Base-by-base conservation (phyloP, 2,113 vertebrate species). In the Psittacara wagleri region DNA sequence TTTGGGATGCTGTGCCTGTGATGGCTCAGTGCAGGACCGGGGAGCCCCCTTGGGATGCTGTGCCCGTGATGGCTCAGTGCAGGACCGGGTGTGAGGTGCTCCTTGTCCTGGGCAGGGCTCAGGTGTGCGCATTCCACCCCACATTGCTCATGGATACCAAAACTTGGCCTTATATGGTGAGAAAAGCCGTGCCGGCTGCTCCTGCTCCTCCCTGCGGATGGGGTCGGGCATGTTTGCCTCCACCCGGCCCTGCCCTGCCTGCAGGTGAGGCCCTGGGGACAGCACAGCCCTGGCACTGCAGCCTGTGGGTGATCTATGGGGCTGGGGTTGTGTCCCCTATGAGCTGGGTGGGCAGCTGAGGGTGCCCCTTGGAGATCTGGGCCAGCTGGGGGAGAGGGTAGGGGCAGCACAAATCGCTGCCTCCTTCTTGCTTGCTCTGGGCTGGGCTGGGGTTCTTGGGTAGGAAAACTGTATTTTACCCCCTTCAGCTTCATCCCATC, bases 161-260 rank as follows among this genome's bases (percentile, higher is more conserved):
- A 76, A 52, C 52, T 8, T 62, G 72, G 73, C 95, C 96, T 94
- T 97, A 93, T 97, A 90, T 8, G 96, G 96, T 27, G 49, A 86
- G 63, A 95, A 90, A 39, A 46, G 27, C 66, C 7, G 51, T 5
- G 41, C 44, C 3, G 10, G 43, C 81, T 17, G 49, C 74, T 87
- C 27, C 92, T 39, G 35, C 59, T 94, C 94, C 76, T 94, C 74
- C 70, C 31, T 18, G 24, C 1, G 1, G 77, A 59, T 86, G 90
- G 85, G 35, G 46, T 73, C 1, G 48, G 81, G 61, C 31, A 8
- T 46, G 33, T 51, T 86, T 77, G 31, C 72, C 72, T 92, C 64
- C 93, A 63, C 90, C 90, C 37, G 33, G 19, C 66, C 72, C 62
- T 54, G 41, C 43, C 67, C 83, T 86, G 74, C 83, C 84, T 73